Evolutionary conservation across 2,888 invertebrate species (phyloP).

Genomic region (Zelleria hepariella): DNA sequence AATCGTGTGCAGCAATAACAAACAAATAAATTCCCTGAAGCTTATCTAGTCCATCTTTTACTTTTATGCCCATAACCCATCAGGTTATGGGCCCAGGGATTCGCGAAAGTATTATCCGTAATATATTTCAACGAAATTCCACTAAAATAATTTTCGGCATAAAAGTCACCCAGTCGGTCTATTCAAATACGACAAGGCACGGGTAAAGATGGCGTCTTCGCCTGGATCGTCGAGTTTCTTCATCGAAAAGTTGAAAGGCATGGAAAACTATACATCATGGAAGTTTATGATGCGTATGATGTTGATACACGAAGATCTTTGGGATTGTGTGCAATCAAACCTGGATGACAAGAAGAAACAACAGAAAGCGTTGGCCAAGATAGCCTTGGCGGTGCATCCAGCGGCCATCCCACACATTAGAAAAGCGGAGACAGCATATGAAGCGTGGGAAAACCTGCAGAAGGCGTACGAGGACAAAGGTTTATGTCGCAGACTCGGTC

Average conservation of each 20-base stretch:
- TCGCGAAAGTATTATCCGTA: no score
- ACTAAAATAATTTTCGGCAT: no score
- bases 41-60: no score
- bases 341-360: constrained; percentile 1
- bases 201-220: no score
- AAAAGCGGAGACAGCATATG: not conserved
- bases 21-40: no score
- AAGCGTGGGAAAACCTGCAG: constrained; percentile 1
- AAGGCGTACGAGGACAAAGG: constrained; percentile 3
- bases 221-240: not conserved
- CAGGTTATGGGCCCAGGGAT: no score
- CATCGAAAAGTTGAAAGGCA: not conserved
- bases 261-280: not conserved
- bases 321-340: not conserved
- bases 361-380: constrained; percentile 7
- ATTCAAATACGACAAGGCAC: no score
- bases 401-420: not conserved
- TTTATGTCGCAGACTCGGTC: constrained; percentile 5
- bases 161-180: no score
- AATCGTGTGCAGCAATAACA: no score
- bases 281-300: not conserved
- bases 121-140: no score
- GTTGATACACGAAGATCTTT: constrained; percentile 1
- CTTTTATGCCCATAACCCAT: no score
- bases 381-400: constrained; percentile 4